Conservation (phyloP, 2,113 vertebrate species). For the Caranx melampygus region DNA sequence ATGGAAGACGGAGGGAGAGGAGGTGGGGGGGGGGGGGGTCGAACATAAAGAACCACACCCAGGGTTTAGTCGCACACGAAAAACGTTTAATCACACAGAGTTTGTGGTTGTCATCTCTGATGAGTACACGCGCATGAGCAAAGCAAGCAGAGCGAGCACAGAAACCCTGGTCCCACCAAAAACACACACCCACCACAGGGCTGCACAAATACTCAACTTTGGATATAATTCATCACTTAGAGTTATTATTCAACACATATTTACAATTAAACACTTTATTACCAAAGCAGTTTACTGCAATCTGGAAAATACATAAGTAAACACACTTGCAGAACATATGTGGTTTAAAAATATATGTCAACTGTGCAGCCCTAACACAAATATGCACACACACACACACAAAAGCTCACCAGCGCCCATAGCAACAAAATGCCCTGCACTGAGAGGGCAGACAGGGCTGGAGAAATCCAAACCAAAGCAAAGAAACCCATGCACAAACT, state of each 20-base stretch:
- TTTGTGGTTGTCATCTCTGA: slow-evolving; percentile 11
- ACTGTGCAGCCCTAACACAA: slow-evolving; percentile 49
- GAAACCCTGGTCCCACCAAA: slow-evolving; percentile 29
- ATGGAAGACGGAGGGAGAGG: slow-evolving; percentile 54
- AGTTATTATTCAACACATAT: too few species aligned
- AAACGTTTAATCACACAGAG: slow-evolving; percentile 51
- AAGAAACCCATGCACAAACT: slow-evolving; percentile 64
- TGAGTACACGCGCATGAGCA: slow-evolving; percentile 49
- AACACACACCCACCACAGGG: slow-evolving; percentile 33
- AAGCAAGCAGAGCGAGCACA: slow-evolving; percentile 68
- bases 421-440: slow-evolving; percentile 29
- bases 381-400: slow-evolving; percentile 22
- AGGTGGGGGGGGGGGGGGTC: slow-evolving; percentile 38
- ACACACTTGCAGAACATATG: too few species aligned
- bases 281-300: background rate
- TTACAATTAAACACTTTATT: background rate
- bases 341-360: background rate
- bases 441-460: slow-evolving; percentile 18
- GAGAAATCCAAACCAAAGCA: slow-evolving; percentile 44
- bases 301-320: background rate
- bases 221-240: too few species aligned
- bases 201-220: slow-evolving; percentile 32
- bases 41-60: slow-evolving; percentile 68
- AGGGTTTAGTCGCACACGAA: slow-evolving; percentile 69
- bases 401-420: slow-evolving; percentile 46